Evolutionary conservation across 2,888 invertebrate species (phyloP).

Genomic region (Drosophila neonasuta): DNA sequence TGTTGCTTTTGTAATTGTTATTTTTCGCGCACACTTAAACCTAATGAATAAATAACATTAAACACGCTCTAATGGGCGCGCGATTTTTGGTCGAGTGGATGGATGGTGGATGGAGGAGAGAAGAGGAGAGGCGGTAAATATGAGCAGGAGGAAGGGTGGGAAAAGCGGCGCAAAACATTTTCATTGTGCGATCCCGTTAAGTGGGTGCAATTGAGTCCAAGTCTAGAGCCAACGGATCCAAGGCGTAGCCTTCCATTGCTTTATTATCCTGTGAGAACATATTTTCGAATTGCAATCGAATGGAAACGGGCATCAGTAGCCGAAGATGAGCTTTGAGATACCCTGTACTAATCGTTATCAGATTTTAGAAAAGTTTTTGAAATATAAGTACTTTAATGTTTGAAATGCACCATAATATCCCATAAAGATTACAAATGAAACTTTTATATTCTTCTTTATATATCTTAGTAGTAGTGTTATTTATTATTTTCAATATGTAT

Average conservation of each 20-base stretch:
- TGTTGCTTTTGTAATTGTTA: constrained; percentile 68
- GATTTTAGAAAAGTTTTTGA: too few species aligned
- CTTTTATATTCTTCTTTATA: too few species aligned
- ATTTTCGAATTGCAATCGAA: constrained; percentile 56
- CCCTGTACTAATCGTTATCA: constrained; percentile 5
- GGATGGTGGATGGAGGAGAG: constrained; percentile 7
- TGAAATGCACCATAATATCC: too few species aligned
- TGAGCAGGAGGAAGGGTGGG: constrained; percentile 54
- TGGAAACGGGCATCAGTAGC: constrained; percentile 11
- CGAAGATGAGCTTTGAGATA: constrained; percentile 3
- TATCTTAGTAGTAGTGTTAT: too few species aligned
- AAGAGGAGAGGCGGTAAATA: constrained; percentile 8
- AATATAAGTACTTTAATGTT: too few species aligned
- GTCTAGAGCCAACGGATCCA: constrained; percentile 24
- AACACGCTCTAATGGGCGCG: constrained; percentile 76
- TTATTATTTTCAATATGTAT: too few species aligned
- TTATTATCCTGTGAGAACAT: constrained; percentile 53
- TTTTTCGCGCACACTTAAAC: constrained; percentile 75
- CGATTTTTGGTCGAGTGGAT: constrained; percentile 55
- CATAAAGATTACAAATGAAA: too few species aligned
- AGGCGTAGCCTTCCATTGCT: constrained; percentile 27
- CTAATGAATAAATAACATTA: constrained; percentile 80
- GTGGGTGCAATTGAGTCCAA: constrained; percentile 63
- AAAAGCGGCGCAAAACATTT: constrained; percentile 65
- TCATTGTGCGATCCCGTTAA: constrained; percentile 61